Conservation (phyloP, 2,888 invertebrate species). For the Caenorhabditis japonica region DNA sequence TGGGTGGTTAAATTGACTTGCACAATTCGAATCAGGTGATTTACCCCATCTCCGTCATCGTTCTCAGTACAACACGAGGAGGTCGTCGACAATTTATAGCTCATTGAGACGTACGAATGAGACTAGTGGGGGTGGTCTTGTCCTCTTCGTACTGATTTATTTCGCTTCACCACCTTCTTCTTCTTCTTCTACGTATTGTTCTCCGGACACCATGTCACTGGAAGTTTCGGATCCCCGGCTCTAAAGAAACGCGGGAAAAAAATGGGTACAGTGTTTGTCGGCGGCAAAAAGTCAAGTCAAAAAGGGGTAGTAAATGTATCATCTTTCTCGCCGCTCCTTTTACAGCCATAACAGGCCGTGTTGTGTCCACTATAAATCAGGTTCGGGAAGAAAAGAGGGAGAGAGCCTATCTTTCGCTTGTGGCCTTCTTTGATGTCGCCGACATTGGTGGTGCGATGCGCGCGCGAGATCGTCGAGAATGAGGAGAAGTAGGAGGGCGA, state of each 20-base stretch:
- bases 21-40: too few relatives aligned
- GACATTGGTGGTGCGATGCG: neutral
- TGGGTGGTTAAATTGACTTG: too few relatives aligned
- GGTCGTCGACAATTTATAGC: slow-evolving; percentile 32
- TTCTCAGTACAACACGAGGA: too few relatives aligned
- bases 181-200: neutral
- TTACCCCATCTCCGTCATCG: too few relatives aligned
- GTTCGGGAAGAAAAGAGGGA: slow-evolving; percentile 2
- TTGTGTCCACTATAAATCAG: slow-evolving; percentile 39
- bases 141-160: slow-evolving; percentile 29
- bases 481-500: neutral
- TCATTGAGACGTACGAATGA: slow-evolving; percentile 33
- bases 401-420: slow-evolving; percentile 13
- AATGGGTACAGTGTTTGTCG: too few relatives aligned
- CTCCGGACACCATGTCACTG: too few relatives aligned
- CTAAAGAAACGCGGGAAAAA: too few relatives aligned
- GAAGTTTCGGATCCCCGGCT: too few relatives aligned
- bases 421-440: slow-evolving; percentile 23
- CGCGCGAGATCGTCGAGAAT: slow-evolving; percentile 3
- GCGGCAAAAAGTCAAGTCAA: too few relatives aligned
- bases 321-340: slow-evolving; percentile 25
- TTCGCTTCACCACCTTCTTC: slow-evolving; percentile 9
- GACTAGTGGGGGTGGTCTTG: slow-evolving; percentile 39
- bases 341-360: slow-evolving; percentile 34
- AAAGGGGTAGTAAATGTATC: slow-evolving; percentile 49